phyloP scores from a whole-genome alignment of 2,888 invertebrate genomes.

The Rhagium mordax region DNA sequence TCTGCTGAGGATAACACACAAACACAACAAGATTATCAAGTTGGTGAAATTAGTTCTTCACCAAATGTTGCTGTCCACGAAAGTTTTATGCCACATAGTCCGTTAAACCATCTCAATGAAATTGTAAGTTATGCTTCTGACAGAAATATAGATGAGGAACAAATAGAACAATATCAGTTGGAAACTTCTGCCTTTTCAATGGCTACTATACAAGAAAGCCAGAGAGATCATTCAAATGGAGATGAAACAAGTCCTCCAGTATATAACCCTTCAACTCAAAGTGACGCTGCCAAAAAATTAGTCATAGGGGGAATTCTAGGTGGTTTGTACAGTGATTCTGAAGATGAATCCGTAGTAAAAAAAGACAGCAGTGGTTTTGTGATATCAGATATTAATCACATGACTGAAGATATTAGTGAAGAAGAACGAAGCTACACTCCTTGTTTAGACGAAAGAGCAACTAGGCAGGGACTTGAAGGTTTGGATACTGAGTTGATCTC shows the following conservation, averaged over 20 bases:
- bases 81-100: background rate
- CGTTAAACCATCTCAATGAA: background rate
- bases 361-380: slow-evolving; percentile 58
- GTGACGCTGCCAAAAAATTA: background rate
- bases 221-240: background rate
- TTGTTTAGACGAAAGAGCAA: slow-evolving; percentile 78
- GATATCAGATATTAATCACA: slow-evolving; percentile 68
- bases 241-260: background rate
- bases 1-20: slow-evolving; percentile 29
- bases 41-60: slow-evolving; percentile 51
- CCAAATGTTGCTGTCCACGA: slow-evolving; percentile 42
- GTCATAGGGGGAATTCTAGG: slow-evolving; percentile 44
- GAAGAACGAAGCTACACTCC: slow-evolving; percentile 83
- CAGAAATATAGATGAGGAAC: background rate
- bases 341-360: slow-evolving; percentile 66
- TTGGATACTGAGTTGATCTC: slow-evolving; percentile 84
- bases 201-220: background rate
- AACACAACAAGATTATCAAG: slow-evolving; percentile 44
- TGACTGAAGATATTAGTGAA: slow-evolving; percentile 78
- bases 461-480: slow-evolving; percentile 68
- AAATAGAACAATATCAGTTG: background rate
- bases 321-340: slow-evolving; percentile 66
- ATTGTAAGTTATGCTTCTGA: background rate
- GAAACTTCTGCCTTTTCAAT: background rate
- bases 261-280: background rate